phyloP scores from a whole-genome alignment of 2,113 vertebrate genomes.

The Pluvialis apricaria region DNA sequence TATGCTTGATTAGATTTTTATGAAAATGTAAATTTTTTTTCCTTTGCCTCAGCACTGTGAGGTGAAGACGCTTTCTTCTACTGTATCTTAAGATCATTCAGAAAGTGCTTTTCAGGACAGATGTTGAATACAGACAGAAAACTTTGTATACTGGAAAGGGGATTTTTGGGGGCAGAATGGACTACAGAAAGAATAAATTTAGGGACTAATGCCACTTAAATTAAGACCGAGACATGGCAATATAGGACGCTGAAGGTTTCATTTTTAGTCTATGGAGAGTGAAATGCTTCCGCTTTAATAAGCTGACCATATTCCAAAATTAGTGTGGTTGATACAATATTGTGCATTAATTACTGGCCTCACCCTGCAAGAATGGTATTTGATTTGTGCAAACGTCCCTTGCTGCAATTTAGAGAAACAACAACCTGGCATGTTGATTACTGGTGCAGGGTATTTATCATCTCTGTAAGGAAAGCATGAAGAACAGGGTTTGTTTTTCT shows the following conservation, averaged over 20 bases:
- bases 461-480: conserved; percentile 47
- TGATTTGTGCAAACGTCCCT: conserved; percentile 59
- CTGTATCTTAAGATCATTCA: conserved; percentile 28
- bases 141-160: conserved; percentile 14
- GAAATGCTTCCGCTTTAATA: conserved; percentile 48
- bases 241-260: not conserved
- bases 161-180: not conserved
- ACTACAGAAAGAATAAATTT: conserved; percentile 36
- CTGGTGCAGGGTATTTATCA: conserved; percentile 4
- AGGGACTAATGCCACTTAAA: conserved; percentile 43
- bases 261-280: conserved; percentile 63
- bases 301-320: conserved; percentile 39
- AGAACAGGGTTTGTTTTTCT: not conserved
- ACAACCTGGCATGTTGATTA: conserved; percentile 13
- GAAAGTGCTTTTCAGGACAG: conserved; percentile 56
- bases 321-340: conserved; percentile 6
- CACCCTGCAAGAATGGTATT: conserved; percentile 19
- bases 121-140: conserved; percentile 31
- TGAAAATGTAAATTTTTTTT: conserved; percentile 24
- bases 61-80: conserved; percentile 6
- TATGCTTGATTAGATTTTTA: conserved; percentile 9
- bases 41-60: not conserved
- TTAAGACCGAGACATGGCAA: conserved; percentile 43
- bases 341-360: conserved; percentile 42
- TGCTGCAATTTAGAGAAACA: conserved; percentile 45